Evolutionary conservation across 53 echinoderm and acorn worm species (phyloP), one percentile per base, ranked within the genome.

Genomic region (Holothuria leucospilota): DNA sequence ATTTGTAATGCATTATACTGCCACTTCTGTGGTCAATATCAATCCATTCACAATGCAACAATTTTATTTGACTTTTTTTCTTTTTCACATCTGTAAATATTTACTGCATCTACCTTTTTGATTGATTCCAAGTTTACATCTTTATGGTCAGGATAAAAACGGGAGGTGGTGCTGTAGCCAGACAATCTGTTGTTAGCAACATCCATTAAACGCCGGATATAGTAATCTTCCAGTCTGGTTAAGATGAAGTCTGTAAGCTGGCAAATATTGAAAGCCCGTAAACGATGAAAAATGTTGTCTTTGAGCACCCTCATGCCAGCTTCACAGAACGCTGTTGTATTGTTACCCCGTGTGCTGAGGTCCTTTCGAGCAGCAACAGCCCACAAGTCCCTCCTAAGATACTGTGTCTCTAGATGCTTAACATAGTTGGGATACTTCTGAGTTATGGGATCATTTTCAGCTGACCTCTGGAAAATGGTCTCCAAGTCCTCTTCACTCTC

Each of bases 261-360:
- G 7, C 87, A 84, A 20, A 87, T 64, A 53, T 63, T 85, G 52
- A 87, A 91, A 0, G 85, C 88, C 61, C 90, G 88, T 41, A 87
- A 81, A 20, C 88, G 59, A 25, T 88, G 78, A 30, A 93, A 72
- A 81, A 93, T 88, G 59, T 88, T 91, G 58, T 93, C 94, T 58
- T 93, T 91, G 5, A 80, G 14, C n/a, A 91, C 94, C 74, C 86
- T 53, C 69, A 88, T 88, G 63, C 90, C 82, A 15, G 74, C 86
- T 56, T 93, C 91, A 7, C 85, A 80, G 63, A 86, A 93, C 20
- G 87, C 87, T 56, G 85, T 88, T 39, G 94, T 93, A 58, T 91
- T 87, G 34, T 91, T 91, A 7, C 94, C 88, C 1, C 91, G n/a
- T 0, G 71, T 80, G 16, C 66, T 51, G 9, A 86, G 61, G 41